Percentiles rank a stretch among this genome's conserved stretches.
Evolutionary conservation across 2,888 invertebrate species (phyloP).

Genomic region (Anodontia alba): DNA sequence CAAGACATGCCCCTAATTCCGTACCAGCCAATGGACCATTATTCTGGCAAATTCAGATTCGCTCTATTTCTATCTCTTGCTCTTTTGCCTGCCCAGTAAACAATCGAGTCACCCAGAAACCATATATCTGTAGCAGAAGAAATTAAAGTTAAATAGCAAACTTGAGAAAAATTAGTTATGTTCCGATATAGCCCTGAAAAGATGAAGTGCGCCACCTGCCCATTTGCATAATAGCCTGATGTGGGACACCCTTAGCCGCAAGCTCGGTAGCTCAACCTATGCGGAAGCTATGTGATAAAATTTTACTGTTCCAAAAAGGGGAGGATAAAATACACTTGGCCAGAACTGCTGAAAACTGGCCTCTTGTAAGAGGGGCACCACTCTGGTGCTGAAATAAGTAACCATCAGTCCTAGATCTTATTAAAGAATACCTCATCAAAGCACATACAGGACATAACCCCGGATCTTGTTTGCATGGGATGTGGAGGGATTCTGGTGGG

Average conservation of each 20-base stretch:
- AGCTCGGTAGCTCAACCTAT: constrained; percentile 7
- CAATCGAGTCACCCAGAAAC: constrained; percentile 17
- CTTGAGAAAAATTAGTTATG: neutral
- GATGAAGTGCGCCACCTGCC: constrained; percentile 7
- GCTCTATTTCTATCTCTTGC: neutral
- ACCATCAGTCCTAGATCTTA: neutral
- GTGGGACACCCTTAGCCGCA: neutral
- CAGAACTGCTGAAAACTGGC: neutral
- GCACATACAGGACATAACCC: constrained; percentile 1
- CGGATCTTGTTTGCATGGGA: neutral
- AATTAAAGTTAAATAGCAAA: neutral
- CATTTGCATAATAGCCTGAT: neutral
- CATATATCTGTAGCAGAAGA: constrained; percentile 14
- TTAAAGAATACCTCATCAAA: neutral
- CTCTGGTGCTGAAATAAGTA: neutral
- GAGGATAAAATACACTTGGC: neutral
- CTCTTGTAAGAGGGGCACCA: neutral
- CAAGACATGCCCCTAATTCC: neutral
- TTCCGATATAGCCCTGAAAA: neutral
- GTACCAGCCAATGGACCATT: neutral
- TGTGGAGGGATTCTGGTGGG: neutral
- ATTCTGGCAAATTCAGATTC: neutral
- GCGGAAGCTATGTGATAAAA: constrained; percentile 10
- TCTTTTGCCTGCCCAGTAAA: constrained; percentile 9
- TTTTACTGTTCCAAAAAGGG: neutral